Evolutionary conservation across 2,797 vertebrate species (phyloP).

Genomic region (Malurus leucopterus): DNA sequence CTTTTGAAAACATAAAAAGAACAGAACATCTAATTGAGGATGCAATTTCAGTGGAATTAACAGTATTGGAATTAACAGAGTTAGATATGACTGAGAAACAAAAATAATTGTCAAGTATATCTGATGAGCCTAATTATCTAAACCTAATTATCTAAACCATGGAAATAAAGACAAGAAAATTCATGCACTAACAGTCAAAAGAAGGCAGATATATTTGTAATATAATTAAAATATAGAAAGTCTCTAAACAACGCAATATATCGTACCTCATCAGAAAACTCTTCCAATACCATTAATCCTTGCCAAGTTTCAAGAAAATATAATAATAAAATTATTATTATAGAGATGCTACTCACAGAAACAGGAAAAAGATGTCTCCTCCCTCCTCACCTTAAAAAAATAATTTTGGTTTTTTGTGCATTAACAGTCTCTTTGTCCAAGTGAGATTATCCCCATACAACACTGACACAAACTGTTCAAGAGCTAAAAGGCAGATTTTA

Average conservation of each 20-base stretch:
- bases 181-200: background rate
- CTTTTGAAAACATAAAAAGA: background rate
- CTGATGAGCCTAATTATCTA: background rate
- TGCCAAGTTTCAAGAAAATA: background rate
- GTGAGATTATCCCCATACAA: background rate
- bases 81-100: background rate
- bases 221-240: background rate
- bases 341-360: background rate
- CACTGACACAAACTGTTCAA: background rate
- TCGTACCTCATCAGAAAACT: background rate
- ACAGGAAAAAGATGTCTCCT: background rate
- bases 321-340: background rate
- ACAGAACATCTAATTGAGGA: background rate
- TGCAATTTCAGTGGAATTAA: background rate
- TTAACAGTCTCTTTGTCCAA: background rate
- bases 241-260: background rate
- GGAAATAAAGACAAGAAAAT: background rate
- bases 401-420: background rate
- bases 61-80: background rate
- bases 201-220: background rate
- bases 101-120: background rate
- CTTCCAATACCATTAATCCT: background rate
- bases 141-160: background rate
- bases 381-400: background rate
- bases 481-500: background rate